Evolutionary conservation across 2,797 vertebrate species (phyloP).

Genomic region (Perdix hodgsoniae): DNA sequence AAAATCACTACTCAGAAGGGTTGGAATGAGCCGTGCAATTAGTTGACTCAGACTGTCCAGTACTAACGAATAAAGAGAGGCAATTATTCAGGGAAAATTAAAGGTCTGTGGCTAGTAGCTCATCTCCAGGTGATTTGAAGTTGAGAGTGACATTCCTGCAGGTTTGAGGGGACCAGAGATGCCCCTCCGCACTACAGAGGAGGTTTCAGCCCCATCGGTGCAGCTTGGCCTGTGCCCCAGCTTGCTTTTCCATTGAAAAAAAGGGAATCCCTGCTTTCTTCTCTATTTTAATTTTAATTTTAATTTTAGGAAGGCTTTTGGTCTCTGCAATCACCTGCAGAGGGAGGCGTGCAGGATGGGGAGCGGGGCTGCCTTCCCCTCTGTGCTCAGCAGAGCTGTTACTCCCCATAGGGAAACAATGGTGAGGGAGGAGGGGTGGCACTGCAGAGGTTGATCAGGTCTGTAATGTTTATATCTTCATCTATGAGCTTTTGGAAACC

Average conservation of each 20-base stretch:
- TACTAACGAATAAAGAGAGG: background rate
- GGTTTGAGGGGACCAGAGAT: rapidly evolving
- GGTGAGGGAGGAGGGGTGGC: too few relatives aligned
- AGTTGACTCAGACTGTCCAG: background rate
- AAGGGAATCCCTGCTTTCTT: background rate
- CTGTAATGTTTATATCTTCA: background rate
- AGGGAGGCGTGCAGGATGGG: background rate
- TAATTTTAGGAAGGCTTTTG: background rate
- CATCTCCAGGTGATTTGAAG: background rate
- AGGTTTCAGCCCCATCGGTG: background rate
- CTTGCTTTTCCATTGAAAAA: background rate
- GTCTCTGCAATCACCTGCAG: background rate
- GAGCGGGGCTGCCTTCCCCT: background rate
- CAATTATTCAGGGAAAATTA: background rate
- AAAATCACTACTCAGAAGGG: background rate
- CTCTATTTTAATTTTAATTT: background rate
- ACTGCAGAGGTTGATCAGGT: background rate
- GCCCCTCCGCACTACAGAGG: rapidly evolving
- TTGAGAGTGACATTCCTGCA: background rate
- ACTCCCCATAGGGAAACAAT: rapidly evolving
- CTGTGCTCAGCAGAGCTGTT: background rate
- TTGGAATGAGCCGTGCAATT: background rate
- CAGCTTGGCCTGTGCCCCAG: background rate
- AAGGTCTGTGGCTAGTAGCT: background rate
- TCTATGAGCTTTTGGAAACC: too few relatives aligned